Percentiles rank a stretch among this genome's conserved stretches.
These are phyloP conservation scores for Euzetes globulus DNA, from an alignment of 2,888 invertebrate genomes.

Conservation along the genomic window DNA sequence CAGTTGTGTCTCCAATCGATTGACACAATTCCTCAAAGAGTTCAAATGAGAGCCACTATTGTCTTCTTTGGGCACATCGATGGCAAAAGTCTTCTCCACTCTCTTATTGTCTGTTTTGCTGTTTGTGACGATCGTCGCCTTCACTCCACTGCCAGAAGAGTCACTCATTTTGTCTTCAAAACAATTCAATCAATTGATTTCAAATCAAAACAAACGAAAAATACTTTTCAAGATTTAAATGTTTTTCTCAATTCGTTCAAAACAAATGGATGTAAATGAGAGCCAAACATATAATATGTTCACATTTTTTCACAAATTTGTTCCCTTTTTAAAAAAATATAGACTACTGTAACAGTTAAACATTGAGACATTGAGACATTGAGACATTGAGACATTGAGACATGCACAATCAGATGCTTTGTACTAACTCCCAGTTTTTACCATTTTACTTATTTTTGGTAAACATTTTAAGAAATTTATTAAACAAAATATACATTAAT, in stretches of 20 bases:
- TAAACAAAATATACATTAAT: too few species aligned
- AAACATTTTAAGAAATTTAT: too few species aligned
- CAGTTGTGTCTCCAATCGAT: constrained; percentile 31
- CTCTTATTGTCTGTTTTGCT: not conserved
- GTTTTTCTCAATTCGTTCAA: not conserved
- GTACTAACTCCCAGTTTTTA: too few species aligned
- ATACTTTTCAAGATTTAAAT: not conserved
- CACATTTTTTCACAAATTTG: not conserved
- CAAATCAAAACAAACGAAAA: not conserved
- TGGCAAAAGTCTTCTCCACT: not conserved
- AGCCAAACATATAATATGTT: not conserved
- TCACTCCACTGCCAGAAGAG: not conserved
- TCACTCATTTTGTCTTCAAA: not conserved
- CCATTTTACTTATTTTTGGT: too few species aligned
- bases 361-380: too few species aligned
- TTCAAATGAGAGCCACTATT: constrained; percentile 23
- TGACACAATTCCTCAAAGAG: constrained; percentile 32
- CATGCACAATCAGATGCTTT: too few species aligned
- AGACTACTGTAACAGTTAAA: too few species aligned
- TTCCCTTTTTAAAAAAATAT: not conserved
- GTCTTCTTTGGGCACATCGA: not conserved
- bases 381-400: too few species aligned
- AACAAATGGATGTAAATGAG: not conserved
- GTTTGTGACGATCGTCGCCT: not conserved
- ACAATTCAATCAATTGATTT: not conserved